Conservation (phyloP, 2,797 vertebrate genomes). For the Masticophis lateralis region DNA sequence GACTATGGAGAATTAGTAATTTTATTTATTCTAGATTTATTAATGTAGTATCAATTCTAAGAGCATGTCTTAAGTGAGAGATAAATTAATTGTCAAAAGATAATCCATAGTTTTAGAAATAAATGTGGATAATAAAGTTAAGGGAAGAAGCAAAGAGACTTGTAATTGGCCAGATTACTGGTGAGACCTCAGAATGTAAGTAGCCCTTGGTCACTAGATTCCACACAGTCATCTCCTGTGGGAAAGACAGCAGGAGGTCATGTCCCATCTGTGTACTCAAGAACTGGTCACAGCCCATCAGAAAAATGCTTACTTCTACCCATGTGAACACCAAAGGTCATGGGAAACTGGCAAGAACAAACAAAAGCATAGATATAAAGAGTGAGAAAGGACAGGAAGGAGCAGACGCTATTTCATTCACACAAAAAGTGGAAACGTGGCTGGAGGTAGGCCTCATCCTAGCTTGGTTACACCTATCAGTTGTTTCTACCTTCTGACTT, state of each 20-base stretch:
- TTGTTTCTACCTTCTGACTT: background rate
- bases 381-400: background rate
- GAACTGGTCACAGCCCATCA: constrained; percentile 14
- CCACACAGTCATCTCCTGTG: constrained; percentile 25
- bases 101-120: background rate
- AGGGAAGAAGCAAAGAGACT: background rate
- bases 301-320: constrained; percentile 9
- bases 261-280: constrained; percentile 17
- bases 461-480: background rate
- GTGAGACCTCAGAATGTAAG: constrained; percentile 27
- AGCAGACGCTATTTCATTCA: constrained; percentile 4
- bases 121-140: background rate
- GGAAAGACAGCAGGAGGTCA: constrained; percentile 21
- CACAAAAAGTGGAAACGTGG: constrained; percentile 26
- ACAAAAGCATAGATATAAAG: constrained; percentile 10
- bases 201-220: constrained; percentile 15
- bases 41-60: background rate
- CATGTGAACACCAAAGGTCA: background rate
- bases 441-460: constrained; percentile 20
- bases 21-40: background rate
- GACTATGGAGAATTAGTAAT: background rate
- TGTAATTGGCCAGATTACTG: constrained; percentile 1
- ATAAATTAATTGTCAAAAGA: background rate
- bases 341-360: constrained; percentile 1
- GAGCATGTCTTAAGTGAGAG: background rate